Evolutionary conservation across 2,888 invertebrate genomes (phyloP), one percentile per base, ranked within the genome.

Genomic region (Callinectes sapidus): DNA sequence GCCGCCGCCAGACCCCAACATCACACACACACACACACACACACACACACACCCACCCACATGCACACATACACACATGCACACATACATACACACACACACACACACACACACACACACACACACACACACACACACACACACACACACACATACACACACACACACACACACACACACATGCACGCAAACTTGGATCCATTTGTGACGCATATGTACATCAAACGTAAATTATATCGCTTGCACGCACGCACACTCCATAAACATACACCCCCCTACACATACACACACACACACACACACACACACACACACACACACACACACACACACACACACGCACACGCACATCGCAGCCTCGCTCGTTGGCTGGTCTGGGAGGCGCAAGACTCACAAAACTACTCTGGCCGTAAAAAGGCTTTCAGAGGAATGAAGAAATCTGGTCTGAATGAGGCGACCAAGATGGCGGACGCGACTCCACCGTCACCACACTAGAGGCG

Each of bases 391-490:
- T 32, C 81, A 81, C 81, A 81, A 81, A 81, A 81, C 81, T 32
- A 81, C 32, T 81, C 35, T 35, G 81, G 23, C 81, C 81, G 81
- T 81, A 81, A 81, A 81, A 81, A 81, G 81, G 81, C 81, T 81
- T 81, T 81, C 81, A 81, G 81, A 81, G 81, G 81, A 81, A 81
- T 81, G 81, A 81, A 81, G 81, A 81, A 81, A 81, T 81, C 81
- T 81, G 81, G 81, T 81, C 81, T 81, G 81, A 81, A 81, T 81
- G 81, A 81, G 81, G 35, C 81, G 32, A 81, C 81, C 81, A 81
- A 81, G 81, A 81, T 35, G 81, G 81, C 16, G 81, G 81, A n/a
- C 28, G 28, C 71, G 71, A 71, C 71, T 71, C n/a, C 35, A 28
- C 35, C 81, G 81, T 81, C 81, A 81, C 81, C 81, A 81, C 81